Evolutionary conservation across 2,797 vertebrate genomes (phyloP).

Genomic region (Pantherophis alleghaniensis): DNA sequence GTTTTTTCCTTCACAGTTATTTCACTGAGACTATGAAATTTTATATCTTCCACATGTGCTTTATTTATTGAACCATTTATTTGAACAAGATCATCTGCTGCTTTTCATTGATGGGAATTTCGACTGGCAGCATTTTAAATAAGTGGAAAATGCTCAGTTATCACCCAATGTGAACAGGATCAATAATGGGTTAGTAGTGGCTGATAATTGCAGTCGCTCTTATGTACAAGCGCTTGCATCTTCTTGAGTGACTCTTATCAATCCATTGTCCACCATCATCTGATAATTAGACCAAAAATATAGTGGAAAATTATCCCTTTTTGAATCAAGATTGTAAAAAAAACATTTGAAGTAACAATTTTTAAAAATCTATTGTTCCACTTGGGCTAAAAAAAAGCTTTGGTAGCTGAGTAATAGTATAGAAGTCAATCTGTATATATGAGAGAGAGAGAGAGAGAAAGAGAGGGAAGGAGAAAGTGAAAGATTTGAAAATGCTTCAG

Average conservation of each 20-base stretch:
- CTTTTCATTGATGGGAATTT: constrained; percentile 82
- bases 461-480: background rate
- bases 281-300: constrained; percentile 79
- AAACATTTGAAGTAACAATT: constrained; percentile 72
- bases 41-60: constrained; percentile 65
- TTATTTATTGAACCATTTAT: constrained; percentile 74
- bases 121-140: constrained; percentile 89
- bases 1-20: constrained; percentile 51
- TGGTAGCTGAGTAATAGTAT: constrained; percentile 49
- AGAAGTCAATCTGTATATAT: constrained; percentile 12
- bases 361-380: constrained; percentile 61
- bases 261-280: constrained; percentile 85
- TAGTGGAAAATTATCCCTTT: constrained; percentile 73
- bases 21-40: constrained; percentile 69
- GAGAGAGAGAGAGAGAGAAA: background rate
- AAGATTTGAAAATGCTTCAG: constrained; percentile 21
- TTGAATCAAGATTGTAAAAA: constrained; percentile 74
- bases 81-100: constrained; percentile 75
- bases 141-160: constrained; percentile 88
- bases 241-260: constrained; percentile 91
- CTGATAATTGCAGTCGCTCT: constrained; percentile 96
- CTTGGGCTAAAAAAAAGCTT: constrained; percentile 51
- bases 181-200: constrained; percentile 93
- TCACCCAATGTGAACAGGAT: constrained; percentile 84
- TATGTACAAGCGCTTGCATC: constrained; percentile 80